Evolutionary conservation across 2,888 invertebrate genomes (phyloP).

Genomic region (Uloborus plumipes): DNA sequence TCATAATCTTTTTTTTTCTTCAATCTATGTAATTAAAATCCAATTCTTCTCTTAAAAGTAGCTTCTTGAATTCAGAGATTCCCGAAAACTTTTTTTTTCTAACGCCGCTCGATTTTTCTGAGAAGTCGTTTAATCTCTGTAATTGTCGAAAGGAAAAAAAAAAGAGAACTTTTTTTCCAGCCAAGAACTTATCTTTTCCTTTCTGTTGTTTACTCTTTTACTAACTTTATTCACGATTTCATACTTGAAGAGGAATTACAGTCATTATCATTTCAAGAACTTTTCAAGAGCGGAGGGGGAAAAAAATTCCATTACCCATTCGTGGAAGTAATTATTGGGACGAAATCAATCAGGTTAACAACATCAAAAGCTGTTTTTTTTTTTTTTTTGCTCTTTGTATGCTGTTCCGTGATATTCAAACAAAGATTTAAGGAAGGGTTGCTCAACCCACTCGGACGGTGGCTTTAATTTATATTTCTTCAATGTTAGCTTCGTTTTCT

Average conservation of each 20-base stretch:
- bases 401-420: constrained; percentile 9
- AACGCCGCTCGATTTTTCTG: too few species aligned
- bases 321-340: constrained; percentile 39
- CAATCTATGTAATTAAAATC: too few species aligned
- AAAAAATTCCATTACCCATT: constrained; percentile 42
- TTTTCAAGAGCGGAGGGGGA: not conserved
- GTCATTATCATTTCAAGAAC: constrained; percentile 41
- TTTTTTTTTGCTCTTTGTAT: constrained; percentile 8
- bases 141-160: too few species aligned
- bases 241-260: constrained; percentile 35
- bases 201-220: too few species aligned
- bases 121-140: too few species aligned
- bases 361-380: constrained; percentile 11
- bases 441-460: constrained; percentile 41
- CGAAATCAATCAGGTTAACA: constrained; percentile 37
- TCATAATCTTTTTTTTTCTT: too few species aligned
- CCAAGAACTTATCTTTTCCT: too few species aligned
- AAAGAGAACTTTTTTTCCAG: too few species aligned
- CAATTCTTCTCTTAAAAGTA: too few species aligned
- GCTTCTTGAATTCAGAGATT: too few species aligned
- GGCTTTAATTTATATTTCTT: constrained; percentile 15
- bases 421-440: constrained; percentile 27
- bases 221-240: not conserved
- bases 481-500: not conserved
- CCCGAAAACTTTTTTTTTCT: too few species aligned